Base-by-base conservation (phyloP, 2,888 invertebrate species). In the Nymphalis urticae region DNA sequence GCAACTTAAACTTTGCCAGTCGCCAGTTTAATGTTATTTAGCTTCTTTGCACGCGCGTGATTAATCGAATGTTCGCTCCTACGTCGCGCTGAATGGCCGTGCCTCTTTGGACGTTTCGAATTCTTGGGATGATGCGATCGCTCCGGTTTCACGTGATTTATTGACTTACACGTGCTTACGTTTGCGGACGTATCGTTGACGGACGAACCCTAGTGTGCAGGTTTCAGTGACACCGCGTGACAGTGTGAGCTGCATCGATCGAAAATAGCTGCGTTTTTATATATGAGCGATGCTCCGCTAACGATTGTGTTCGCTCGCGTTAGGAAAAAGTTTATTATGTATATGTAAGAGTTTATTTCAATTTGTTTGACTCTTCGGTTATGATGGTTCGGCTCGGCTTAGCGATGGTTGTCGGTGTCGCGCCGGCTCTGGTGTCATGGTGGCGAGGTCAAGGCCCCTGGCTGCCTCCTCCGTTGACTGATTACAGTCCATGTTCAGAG, bases 321-420 rank as follows among this genome's bases (percentile, higher is more conserved):
- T 51, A 70, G 13, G 24, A 24, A 48, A 50, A 60, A 66, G 47
- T 60, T 60, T 66, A 69, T 63, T 50, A 66, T 67, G 72, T 53
- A 83, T 82, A 80, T 81, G 73, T 72, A 42, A 42, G 42, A 74
- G 73, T 75, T 74, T 66, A 48, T 32, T 74, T n/a, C 53, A 59
- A 58, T 62, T 64, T 36, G 17, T 50, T 47, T 64, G 51, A 36
- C 48, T 54, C n/a, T 32, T 27, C 63, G 53, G 61, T 68, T 64
- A 85, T 72, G 72, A 93, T 93, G 93, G 93, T 93, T 75, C 86
- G 87, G 21, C 78, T 93, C 76, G 88, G 92, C 36, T 73, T 93
- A 71, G 93, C 93, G 72, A 93, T 93, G 92, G 92, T 93, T 69
- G 92, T 93, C 64, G 93, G 93, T 36, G 93, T 93, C 75, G 92